Percentiles rank a stretch among this genome's conserved stretches.
These are phyloP conservation scores for Nyctalus aviator DNA, from an alignment of 2,797 vertebrate species.

Conservation along the genomic window DNA sequence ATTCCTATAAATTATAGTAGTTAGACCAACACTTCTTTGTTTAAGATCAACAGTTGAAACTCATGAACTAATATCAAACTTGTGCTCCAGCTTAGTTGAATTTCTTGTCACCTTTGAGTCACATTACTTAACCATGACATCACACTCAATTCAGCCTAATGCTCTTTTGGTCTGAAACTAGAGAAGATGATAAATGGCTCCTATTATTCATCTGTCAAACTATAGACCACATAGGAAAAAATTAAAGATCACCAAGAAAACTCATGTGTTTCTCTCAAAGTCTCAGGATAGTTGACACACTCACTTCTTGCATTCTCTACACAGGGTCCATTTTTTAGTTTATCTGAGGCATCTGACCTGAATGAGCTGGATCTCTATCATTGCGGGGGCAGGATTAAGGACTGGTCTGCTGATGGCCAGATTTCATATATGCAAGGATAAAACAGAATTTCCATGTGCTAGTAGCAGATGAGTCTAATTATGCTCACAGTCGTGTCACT, in stretches of 20 bases:
- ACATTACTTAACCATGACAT: neutral
- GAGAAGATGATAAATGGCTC: neutral
- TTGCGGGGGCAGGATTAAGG: neutral
- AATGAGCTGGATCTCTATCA: neutral
- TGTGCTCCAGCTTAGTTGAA: neutral
- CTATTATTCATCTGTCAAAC: neutral
- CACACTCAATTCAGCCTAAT: neutral
- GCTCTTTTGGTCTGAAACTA: neutral
- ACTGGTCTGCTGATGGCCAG: neutral
- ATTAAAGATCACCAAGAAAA: slow-evolving; percentile 32
- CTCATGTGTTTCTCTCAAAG: neutral
- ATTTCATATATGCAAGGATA: neutral
- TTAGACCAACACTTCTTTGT: neutral
- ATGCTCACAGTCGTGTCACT: slow-evolving; percentile 66
- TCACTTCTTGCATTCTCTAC: slow-evolving; percentile 19
- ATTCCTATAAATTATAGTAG: neutral
- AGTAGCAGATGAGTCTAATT: slow-evolving; percentile 69
- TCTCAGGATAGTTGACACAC: neutral
- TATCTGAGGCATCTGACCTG: neutral
- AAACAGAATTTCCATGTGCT: slow-evolving; percentile 58
- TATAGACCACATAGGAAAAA: neutral
- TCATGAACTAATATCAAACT: neutral
- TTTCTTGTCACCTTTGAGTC: neutral
- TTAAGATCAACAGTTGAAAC: slow-evolving; percentile 12
- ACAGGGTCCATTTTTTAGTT: neutral